phyloP scores from a whole-genome alignment of 1,140 invertebrate genomes.

The Drosophila littoralis region DNA sequence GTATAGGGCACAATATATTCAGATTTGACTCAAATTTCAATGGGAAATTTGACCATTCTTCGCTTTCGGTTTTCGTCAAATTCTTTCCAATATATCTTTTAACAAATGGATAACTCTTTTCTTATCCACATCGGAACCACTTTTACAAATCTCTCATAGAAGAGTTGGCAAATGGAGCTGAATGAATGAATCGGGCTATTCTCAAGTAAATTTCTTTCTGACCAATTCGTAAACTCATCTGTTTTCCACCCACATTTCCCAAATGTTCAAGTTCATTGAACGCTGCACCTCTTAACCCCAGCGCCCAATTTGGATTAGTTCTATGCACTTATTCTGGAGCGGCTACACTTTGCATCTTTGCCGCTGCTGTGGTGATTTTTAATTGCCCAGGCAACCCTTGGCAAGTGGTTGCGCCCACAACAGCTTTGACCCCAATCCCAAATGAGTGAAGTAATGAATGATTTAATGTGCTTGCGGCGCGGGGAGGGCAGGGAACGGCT shows the following conservation, averaged over 20 bases:
- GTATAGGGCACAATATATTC: neutral
- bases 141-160: too few relatives aligned
- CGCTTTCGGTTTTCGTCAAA: too few relatives aligned
- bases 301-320: constrained; percentile 13
- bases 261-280: constrained; percentile 29
- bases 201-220: neutral
- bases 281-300: constrained; percentile 50
- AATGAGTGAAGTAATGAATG: constrained; percentile 47
- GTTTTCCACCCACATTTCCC: neutral
- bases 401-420: constrained; percentile 10
- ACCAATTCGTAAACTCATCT: too few relatives aligned
- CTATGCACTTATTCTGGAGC: constrained; percentile 9
- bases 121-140: too few relatives aligned
- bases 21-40: constrained; percentile 12
- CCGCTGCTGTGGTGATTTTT: constrained; percentile 20
- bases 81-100: too few relatives aligned
- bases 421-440: constrained; percentile 46
- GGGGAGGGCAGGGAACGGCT: neutral
- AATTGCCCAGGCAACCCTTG: constrained; percentile 36
- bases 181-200: too few relatives aligned
- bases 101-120: too few relatives aligned
- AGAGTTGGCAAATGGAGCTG: too few relatives aligned
- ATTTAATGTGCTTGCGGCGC: constrained; percentile 30
- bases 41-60: neutral
- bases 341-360: constrained; percentile 40